A percentile compares a stretch with the other conserved stretches of the same genome.
These are phyloP conservation scores for Petrocephalus schoutedeni DNA, from an alignment of 2,797 vertebrate genomes.

Conservation along the genomic window DNA sequence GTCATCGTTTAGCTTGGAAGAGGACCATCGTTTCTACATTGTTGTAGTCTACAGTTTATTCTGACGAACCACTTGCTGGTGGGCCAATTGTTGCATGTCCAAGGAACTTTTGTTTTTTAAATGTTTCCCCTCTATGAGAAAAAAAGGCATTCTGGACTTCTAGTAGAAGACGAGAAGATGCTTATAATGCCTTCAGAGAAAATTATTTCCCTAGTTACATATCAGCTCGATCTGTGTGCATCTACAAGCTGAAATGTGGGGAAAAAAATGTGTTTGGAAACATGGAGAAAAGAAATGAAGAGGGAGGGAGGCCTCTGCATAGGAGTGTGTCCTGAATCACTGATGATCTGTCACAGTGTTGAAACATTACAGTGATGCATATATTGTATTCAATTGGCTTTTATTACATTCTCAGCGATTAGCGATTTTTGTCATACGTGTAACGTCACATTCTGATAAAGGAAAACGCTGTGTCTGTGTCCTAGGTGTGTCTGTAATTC, in stretches of 20 bases:
- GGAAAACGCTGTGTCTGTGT: conserved; percentile 55
- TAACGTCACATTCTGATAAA: conserved; percentile 56
- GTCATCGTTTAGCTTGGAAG: conserved; percentile 63
- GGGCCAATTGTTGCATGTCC: conserved; percentile 71
- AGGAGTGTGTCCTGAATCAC: conserved; percentile 19
- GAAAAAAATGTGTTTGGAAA: conserved; percentile 42
- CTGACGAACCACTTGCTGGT: conserved; percentile 59
- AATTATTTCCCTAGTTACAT: conserved; percentile 51
- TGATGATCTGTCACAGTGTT: conserved; percentile 56
- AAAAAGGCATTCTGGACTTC: conserved; percentile 59
- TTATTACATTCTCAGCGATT: conserved; percentile 59
- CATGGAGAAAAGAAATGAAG: conserved; percentile 7
- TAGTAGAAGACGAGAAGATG: conserved; percentile 49
- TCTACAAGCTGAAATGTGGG: conserved; percentile 57
- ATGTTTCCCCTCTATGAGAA: conserved; percentile 56
- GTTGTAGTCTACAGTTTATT: conserved; percentile 65
- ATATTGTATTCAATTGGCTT: conserved; percentile 61
- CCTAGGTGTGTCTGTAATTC: conserved; percentile 58
- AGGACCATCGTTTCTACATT: conserved; percentile 61
- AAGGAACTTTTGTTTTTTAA: conserved; percentile 44
- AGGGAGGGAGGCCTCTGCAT: conserved; percentile 50
- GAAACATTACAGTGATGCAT: conserved; percentile 53
- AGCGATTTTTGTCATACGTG: conserved; percentile 58
- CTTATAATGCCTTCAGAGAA: conserved; percentile 59
- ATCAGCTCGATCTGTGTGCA: conserved; percentile 62